phyloP scores from a whole-genome alignment of 2,113 vertebrate genomes.

The Tangachromis dhanisi region DNA sequence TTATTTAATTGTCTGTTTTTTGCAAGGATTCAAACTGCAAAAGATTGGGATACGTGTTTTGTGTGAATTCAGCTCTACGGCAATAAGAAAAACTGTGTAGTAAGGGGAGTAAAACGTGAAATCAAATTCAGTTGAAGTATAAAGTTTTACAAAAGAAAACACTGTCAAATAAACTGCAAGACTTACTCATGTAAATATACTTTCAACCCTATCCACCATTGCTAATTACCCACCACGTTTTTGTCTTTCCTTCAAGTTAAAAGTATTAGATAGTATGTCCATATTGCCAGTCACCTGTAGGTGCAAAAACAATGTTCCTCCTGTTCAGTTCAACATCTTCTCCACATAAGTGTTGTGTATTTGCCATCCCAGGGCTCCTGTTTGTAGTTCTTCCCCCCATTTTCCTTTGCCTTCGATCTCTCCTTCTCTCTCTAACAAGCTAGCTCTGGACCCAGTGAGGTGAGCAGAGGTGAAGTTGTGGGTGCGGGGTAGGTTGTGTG shows the following conservation, averaged over 20 bases:
- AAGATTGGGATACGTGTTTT: not conserved
- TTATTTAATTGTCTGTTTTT: not conserved
- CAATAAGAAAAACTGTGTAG: not conserved
- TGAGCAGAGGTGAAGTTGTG: slow-evolving; percentile 52
- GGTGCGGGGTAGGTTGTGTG: not conserved
- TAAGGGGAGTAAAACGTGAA: not conserved
- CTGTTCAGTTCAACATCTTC: not conserved
- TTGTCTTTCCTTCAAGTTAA: not conserved
- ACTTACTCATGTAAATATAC: not conserved
- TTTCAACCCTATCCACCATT: not conserved
- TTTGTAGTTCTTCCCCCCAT: slow-evolving; percentile 42
- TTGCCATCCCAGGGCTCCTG: slow-evolving; percentile 39
- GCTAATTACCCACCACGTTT: not conserved
- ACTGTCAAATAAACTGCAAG: not conserved
- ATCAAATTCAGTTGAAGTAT: not conserved
- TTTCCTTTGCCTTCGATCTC: slow-evolving; percentile 26
- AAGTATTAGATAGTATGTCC: not conserved
- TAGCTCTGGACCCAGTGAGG: slow-evolving; percentile 42
- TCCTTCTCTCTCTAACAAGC: slow-evolving; percentile 63
- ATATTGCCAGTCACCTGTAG: not conserved
- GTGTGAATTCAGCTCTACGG: not conserved
- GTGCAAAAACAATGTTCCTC: not conserved
- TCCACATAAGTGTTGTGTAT: not conserved
- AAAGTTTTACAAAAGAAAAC: not conserved
- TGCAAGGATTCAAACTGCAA: not conserved